Conservation (phyloP, 2,888 invertebrate species). For the Drosophila stalkeri region DNA sequence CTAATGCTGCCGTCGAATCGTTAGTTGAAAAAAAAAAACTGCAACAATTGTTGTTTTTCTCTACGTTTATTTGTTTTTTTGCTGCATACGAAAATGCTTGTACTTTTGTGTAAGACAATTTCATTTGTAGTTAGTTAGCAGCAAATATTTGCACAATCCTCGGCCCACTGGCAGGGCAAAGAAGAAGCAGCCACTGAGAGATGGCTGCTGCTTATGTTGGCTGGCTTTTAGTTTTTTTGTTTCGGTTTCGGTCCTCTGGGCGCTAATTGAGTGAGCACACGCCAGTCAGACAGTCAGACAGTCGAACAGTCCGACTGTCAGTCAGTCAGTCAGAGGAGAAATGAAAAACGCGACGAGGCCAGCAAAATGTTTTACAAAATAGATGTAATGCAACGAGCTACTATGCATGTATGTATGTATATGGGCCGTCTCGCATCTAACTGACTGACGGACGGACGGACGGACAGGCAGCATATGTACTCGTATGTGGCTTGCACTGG, state of each 20-base stretch:
- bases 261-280: slow-evolving; percentile 80
- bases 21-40: slow-evolving; percentile 15
- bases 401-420: slow-evolving; percentile 39
- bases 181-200: slow-evolving; percentile 11
- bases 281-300: slow-evolving; percentile 49
- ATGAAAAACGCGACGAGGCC: slow-evolving; percentile 78
- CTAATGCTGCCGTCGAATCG: slow-evolving; percentile 6
- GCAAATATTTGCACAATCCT: slow-evolving; percentile 76
- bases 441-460: slow-evolving; percentile 21
- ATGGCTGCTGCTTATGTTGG: slow-evolving; percentile 21
- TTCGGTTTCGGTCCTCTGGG: slow-evolving; percentile 74
- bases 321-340: slow-evolving; percentile 66
- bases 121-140: slow-evolving; percentile 72
- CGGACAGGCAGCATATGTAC: background rate
- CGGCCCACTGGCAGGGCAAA: slow-evolving; percentile 50
- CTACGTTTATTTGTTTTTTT: slow-evolving; percentile 12
- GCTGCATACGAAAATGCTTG: slow-evolving; percentile 20
- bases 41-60: slow-evolving; percentile 43
- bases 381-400: slow-evolving; percentile 43
- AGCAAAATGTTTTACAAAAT: slow-evolving; percentile 53
- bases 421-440: slow-evolving; percentile 52
- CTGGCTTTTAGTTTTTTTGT: slow-evolving; percentile 45
- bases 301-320: slow-evolving; percentile 53
- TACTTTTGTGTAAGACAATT: slow-evolving; percentile 67
- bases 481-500: slow-evolving; percentile 24